phyloP scores from a whole-genome alignment of 2,797 vertebrate genomes.

The Agapornis canus region DNA sequence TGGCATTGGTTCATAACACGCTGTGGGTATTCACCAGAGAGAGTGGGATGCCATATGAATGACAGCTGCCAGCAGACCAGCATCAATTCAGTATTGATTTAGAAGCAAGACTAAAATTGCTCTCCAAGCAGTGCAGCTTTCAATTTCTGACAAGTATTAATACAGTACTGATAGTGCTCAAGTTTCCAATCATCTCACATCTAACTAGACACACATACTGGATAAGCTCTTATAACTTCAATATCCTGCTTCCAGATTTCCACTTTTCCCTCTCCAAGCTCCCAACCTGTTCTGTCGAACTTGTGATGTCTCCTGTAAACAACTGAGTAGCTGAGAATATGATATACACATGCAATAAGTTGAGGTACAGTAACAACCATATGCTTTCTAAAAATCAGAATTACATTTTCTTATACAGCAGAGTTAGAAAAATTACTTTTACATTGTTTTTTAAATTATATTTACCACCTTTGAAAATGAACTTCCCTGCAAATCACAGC shows the following conservation, averaged over 20 bases:
- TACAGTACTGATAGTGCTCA: not conserved
- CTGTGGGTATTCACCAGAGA: not conserved
- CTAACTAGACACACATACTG: not conserved
- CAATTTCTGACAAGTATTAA: not conserved
- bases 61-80: not conserved
- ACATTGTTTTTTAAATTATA: not conserved
- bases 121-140: not conserved
- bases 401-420: not conserved
- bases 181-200: not conserved
- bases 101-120: not conserved
- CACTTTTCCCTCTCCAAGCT: not conserved
- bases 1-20: not conserved
- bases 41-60: not conserved
- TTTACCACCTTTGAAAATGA: conserved; percentile 21
- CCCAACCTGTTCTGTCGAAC: not conserved
- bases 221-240: not conserved
- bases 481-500: conserved; percentile 3
- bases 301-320: not conserved
- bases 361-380: not conserved
- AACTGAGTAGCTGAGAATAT: not conserved
- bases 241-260: not conserved
- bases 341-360: not conserved
- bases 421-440: not conserved
- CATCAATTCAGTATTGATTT: not conserved
- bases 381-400: not conserved